These are phyloP conservation scores for Drosophila fungiperda DNA, from an alignment of 2,888 invertebrate species.

Conservation along the genomic window DNA sequence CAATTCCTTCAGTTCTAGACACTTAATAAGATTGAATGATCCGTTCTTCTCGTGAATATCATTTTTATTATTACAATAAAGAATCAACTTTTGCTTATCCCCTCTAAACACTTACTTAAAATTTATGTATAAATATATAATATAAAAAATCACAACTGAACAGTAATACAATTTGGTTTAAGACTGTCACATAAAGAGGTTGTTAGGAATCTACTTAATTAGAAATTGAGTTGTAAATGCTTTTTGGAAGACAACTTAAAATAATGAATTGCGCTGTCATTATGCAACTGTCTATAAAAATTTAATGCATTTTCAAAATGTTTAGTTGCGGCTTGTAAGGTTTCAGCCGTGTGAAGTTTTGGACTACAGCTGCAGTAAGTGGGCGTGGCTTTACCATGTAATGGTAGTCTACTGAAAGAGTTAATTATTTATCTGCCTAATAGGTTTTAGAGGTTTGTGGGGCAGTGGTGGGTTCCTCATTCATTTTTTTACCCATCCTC, in stretches of 20 bases:
- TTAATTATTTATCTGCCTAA: not conserved
- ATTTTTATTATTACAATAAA: not conserved
- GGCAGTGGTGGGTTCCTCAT: not conserved
- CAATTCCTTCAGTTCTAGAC: not conserved
- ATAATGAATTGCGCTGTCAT: not conserved
- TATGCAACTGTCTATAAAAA: not conserved
- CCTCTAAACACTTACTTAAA: too few species aligned
- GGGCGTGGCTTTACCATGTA: not conserved
- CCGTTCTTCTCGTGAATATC: not conserved
- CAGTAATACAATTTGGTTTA: not conserved
- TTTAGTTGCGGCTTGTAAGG: not conserved
- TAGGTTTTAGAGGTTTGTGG: not conserved
- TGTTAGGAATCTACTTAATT: not conserved
- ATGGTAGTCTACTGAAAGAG: not conserved
- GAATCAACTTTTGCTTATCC: too few species aligned
- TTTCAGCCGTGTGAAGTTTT: not conserved
- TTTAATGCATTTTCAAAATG: constrained; percentile 1
- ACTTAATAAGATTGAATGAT: not conserved
- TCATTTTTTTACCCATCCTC: not conserved
- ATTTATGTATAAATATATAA: too few species aligned
- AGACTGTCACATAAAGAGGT: not conserved
- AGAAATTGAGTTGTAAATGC: not conserved
- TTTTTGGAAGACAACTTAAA: not conserved
- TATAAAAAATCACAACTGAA: not conserved
- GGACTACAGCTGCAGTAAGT: not conserved